These are phyloP conservation scores for Microtus ochrogaster DNA, from an alignment of 2,113 vertebrate genomes.

Conservation along the genomic window DNA sequence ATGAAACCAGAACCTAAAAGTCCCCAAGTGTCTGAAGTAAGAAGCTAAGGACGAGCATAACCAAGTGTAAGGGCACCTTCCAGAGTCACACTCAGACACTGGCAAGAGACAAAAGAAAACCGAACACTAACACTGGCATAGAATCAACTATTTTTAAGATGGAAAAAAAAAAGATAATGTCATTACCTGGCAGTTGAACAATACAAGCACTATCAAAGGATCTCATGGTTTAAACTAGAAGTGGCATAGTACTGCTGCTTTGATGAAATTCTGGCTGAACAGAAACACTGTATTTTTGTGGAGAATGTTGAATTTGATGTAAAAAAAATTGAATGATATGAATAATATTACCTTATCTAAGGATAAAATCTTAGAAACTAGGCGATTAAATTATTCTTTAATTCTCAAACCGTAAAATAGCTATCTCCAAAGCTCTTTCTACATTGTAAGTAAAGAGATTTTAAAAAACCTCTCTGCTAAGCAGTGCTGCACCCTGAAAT, in stretches of 20 bases:
- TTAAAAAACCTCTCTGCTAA: background rate
- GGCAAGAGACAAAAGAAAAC: background rate
- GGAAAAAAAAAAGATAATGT: background rate
- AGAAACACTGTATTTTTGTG: slow-evolving; percentile 54
- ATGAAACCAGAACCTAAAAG: slow-evolving; percentile 12
- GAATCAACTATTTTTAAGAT: slow-evolving; percentile 47
- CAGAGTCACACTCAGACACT: slow-evolving; percentile 14
- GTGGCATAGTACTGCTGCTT: background rate
- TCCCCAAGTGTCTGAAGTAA: background rate
- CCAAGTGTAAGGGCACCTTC: background rate
- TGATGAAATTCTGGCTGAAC: slow-evolving; percentile 50
- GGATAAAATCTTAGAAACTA: slow-evolving; percentile 58
- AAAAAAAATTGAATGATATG: slow-evolving; percentile 40
- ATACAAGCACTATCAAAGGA: slow-evolving; percentile 49
- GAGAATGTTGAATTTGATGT: slow-evolving; percentile 53
- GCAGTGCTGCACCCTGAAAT: background rate
- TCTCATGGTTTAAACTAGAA: slow-evolving; percentile 41
- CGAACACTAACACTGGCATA: background rate
- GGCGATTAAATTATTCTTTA: slow-evolving; percentile 38
- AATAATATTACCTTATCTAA: slow-evolving; percentile 56
- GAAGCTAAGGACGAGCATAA: background rate
- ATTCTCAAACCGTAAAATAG: slow-evolving; percentile 31
- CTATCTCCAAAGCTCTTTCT: slow-evolving; percentile 17
- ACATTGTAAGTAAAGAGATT: background rate
- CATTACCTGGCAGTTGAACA: slow-evolving; percentile 58